These are phyloP conservation scores for Bombus cullumanus DNA, from an alignment of 1,140 invertebrate genomes.

Conservation along the genomic window DNA sequence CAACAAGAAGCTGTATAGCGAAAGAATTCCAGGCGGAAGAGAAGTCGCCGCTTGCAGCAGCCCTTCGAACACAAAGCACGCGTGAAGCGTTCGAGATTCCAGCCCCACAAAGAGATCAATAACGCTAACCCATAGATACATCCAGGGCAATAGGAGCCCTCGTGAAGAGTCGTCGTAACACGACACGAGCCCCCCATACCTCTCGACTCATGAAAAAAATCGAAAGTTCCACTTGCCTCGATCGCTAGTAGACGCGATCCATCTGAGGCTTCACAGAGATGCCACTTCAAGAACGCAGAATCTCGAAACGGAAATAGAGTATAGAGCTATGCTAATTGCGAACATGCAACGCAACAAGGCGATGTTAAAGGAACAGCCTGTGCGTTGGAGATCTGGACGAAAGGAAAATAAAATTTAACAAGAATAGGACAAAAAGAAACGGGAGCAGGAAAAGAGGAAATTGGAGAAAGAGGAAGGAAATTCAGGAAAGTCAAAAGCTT, in stretches of 20 bases:
- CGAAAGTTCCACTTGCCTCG: neutral
- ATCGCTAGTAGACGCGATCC: neutral
- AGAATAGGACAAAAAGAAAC: rapidly evolving
- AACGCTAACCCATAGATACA: slow-evolving; percentile 9
- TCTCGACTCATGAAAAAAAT: neutral
- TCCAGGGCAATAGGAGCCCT: slow-evolving; percentile 2
- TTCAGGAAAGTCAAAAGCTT: too few species aligned
- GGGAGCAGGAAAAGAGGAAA: too few species aligned
- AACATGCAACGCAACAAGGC: neutral
- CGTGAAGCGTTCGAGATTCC: slow-evolving; percentile 16
- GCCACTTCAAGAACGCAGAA: neutral
- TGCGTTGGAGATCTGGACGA: too few species aligned
- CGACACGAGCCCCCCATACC: neutral
- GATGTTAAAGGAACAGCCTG: neutral
- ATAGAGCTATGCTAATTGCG: neutral
- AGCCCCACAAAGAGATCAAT: slow-evolving; percentile 19
- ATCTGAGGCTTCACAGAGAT: neutral
- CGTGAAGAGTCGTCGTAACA: neutral
- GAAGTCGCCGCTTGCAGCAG: neutral
- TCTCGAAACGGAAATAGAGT: neutral
- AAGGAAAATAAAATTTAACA: neutral
- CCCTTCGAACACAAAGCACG: slow-evolving; percentile 1
- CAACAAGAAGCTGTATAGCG: neutral
- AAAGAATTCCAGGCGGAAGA: neutral
- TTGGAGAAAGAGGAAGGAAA: too few species aligned